phyloP scores from a whole-genome alignment of 2,888 invertebrate species.

The Himalopsyche anomala region DNA sequence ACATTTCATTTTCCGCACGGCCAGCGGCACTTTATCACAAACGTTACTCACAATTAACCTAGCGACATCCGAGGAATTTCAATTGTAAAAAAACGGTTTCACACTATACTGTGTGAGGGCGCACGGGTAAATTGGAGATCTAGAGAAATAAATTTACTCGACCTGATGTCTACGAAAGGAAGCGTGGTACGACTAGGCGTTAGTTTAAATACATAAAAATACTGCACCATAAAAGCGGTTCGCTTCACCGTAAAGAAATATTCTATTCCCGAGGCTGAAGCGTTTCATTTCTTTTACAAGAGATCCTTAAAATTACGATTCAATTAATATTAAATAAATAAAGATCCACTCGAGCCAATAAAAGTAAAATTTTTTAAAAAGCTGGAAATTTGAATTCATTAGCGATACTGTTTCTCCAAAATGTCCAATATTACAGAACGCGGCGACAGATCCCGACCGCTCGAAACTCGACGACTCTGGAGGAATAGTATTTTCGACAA shows the following conservation, averaged over 20 bases:
- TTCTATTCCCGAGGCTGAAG: constrained; percentile 55
- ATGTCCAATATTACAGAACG: not conserved
- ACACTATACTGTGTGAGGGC: not conserved
- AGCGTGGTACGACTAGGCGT: constrained; percentile 51
- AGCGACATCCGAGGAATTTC: not conserved
- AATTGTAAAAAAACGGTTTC: constrained; percentile 37
- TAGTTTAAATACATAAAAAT: constrained; percentile 50
- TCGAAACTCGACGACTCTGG: not conserved
- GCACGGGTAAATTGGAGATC: no score
- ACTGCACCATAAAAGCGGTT: constrained; percentile 43
- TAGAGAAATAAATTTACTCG: not conserved
- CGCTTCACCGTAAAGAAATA: constrained; percentile 25
- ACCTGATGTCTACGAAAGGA: constrained; percentile 33
- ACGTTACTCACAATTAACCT: not conserved
- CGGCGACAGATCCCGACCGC: not conserved
- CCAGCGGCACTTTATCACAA: constrained; percentile 8
- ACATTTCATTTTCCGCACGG: no score
- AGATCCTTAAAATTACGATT: constrained; percentile 56
- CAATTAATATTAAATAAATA: constrained; percentile 56
- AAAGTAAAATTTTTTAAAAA: constrained; percentile 54
- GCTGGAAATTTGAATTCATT: constrained; percentile 51
- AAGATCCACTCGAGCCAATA: constrained; percentile 55
- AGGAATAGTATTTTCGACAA: not conserved
- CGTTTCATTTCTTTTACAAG: constrained; percentile 55
- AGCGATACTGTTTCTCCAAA: constrained; percentile 39